A percentile compares a stretch with the other conserved stretches of the same genome.
phyloP scores from a whole-genome alignment of 2,797 vertebrate genomes.

The Malacoctenus gilli region DNA sequence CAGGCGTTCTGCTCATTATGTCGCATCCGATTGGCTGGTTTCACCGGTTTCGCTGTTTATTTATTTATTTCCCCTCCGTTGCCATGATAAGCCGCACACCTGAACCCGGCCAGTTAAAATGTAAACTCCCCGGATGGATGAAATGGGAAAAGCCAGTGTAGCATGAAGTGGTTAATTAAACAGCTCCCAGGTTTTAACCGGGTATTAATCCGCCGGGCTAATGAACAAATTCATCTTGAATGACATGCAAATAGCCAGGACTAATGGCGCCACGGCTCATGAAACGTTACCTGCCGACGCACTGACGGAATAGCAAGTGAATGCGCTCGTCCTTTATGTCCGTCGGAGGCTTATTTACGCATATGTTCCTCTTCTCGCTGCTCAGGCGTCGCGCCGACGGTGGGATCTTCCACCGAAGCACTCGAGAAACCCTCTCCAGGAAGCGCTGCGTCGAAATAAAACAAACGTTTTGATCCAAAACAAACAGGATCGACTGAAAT shows the following conservation, averaged over 20 bases:
- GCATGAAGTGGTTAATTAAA: slow-evolving; percentile 75
- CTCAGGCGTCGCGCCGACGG: too few relatives aligned
- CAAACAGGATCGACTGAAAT: slow-evolving; percentile 7
- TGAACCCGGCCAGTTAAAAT: slow-evolving; percentile 30
- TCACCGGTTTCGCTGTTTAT: too few relatives aligned
- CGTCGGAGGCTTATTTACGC: slow-evolving; percentile 23
- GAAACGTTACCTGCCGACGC: slow-evolving; percentile 51
- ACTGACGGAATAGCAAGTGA: slow-evolving; percentile 39
- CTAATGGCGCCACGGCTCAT: slow-evolving; percentile 59
- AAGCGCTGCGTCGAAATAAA: slow-evolving; percentile 18
- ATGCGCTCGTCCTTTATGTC: slow-evolving; percentile 21
- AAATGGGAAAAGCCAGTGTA: slow-evolving; percentile 64
- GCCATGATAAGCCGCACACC: slow-evolving; percentile 8
- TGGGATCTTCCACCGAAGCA: too few relatives aligned
- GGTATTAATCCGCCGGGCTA: slow-evolving; percentile 61
- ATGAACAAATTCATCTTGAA: slow-evolving; percentile 68
- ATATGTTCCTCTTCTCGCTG: not conserved
- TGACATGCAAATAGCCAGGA: slow-evolving; percentile 66
- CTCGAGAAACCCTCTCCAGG: not conserved
- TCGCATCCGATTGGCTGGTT: too few relatives aligned
- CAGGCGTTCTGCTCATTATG: too few relatives aligned
- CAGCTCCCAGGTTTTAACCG: slow-evolving; percentile 59
- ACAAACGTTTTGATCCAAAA: slow-evolving; percentile 1
- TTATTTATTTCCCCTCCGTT: too few relatives aligned
- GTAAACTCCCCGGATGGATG: slow-evolving; percentile 38